A percentile compares a stretch with the other conserved stretches of the same genome.
Evolutionary conservation across 2,888 invertebrate genomes (phyloP).

Genomic region (Platyscelio sp.): DNA sequence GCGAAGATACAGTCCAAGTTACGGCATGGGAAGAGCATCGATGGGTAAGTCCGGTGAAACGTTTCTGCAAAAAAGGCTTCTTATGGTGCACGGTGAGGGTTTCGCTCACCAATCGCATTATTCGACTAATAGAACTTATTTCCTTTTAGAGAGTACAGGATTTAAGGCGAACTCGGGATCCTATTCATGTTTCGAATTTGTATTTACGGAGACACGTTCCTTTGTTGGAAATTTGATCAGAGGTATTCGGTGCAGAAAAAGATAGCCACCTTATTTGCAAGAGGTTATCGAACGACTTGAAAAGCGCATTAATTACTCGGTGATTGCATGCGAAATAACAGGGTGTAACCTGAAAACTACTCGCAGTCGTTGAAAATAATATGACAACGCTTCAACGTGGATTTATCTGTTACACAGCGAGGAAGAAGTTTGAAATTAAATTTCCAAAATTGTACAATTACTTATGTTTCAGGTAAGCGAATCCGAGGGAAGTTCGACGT

Average conservation of each 20-base stretch:
- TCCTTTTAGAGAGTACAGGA: slow-evolving; percentile 51
- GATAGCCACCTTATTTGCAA: too few relatives aligned
- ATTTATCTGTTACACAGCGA: slow-evolving; percentile 1
- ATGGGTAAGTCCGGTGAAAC: slow-evolving; percentile 83
- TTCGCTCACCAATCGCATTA: slow-evolving; percentile 72
- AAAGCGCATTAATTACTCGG: not conserved
- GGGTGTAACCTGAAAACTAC: too few relatives aligned
- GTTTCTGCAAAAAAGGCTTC: slow-evolving; percentile 75
- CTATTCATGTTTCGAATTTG: slow-evolving; percentile 46
- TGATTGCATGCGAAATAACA: too few relatives aligned
- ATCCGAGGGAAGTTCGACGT: slow-evolving; percentile 57
- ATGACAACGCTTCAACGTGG: not conserved
- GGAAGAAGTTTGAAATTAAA: slow-evolving; percentile 36
- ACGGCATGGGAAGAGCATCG: slow-evolving; percentile 78
- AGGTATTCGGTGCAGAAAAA: slow-evolving; percentile 1
- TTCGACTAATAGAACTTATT: slow-evolving; percentile 65
- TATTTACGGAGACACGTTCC: slow-evolving; percentile 33
- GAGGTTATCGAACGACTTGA: too few relatives aligned
- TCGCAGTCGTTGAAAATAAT: not conserved
- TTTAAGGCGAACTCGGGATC: slow-evolving; percentile 43
- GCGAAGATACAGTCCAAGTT: slow-evolving; percentile 57
- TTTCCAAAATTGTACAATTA: slow-evolving; percentile 43
- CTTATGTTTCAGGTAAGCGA: slow-evolving; percentile 47
- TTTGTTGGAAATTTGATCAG: slow-evolving; percentile 41
- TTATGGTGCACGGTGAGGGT: slow-evolving; percentile 75